Conservation (phyloP, 2,888 invertebrate genomes). For the Aleiodes alternator region DNA sequence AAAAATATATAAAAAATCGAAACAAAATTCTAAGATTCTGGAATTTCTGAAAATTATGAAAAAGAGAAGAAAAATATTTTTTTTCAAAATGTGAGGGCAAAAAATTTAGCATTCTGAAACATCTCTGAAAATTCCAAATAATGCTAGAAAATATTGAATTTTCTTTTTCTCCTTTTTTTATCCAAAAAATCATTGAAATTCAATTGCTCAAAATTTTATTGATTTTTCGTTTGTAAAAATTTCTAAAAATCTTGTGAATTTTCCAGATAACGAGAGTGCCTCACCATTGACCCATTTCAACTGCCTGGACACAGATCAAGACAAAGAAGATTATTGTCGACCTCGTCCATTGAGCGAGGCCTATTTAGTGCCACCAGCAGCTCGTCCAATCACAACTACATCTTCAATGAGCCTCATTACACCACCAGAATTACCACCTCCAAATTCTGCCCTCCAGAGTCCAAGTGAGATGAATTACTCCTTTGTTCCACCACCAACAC, state of each 20-base stretch:
- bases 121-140: no score
- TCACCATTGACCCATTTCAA: conserved; percentile 49
- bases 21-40: no score
- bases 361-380: conserved; percentile 77
- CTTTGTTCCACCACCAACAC: conserved; percentile 66
- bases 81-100: no score
- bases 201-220: no score
- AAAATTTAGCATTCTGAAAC: no score
- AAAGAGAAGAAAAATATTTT: no score
- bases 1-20: no score
- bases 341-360: conserved; percentile 76
- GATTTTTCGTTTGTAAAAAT: no score
- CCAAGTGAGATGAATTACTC: conserved; percentile 67
- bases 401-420: conserved; percentile 57
- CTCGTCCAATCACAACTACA: conserved; percentile 73
- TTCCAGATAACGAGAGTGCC: conserved; percentile 59
- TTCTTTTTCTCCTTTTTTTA: no score
- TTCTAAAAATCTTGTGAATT: neutral
- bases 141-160: no score
- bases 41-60: no score
- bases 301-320: conserved; percentile 56
- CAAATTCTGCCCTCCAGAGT: conserved; percentile 61
- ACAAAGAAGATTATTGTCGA: conserved; percentile 74
- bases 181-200: no score
- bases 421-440: conserved; percentile 61